Conservation (phyloP, 2,888 invertebrate genomes). For the Zygogramma bicolorata region DNA sequence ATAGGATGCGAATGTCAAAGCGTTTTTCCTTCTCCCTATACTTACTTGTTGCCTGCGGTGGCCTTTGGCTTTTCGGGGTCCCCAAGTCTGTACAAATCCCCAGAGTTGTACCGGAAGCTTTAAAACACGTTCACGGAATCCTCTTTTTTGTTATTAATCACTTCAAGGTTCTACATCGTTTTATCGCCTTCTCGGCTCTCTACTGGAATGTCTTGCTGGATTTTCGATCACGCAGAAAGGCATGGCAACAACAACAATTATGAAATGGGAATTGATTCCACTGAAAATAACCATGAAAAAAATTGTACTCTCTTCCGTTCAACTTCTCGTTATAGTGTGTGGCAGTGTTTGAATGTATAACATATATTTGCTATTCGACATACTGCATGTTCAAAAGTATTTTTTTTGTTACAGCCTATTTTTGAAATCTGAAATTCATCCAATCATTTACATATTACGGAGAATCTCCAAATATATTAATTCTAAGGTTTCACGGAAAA, state of each 20-base stretch:
- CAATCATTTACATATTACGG: too few relatives aligned
- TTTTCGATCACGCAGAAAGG: background rate
- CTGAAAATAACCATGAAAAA: too few relatives aligned
- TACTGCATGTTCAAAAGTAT: too few relatives aligned
- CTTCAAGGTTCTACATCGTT: conserved; percentile 51
- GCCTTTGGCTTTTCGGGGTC: conserved; percentile 56
- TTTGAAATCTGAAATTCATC: too few relatives aligned
- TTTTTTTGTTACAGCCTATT: too few relatives aligned
- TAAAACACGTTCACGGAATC: conserved; percentile 59
- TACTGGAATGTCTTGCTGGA: background rate
- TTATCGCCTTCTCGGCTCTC: conserved; percentile 44
- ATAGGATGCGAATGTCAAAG: conserved; percentile 61
- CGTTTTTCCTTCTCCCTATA: conserved; percentile 57
- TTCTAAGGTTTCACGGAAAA: too few relatives aligned
- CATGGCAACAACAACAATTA: background rate
- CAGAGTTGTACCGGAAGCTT: conserved; percentile 59
- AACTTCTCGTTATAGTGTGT: too few relatives aligned
- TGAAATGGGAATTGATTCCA: background rate
- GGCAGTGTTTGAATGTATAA: too few relatives aligned
- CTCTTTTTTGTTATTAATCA: conserved; percentile 60
- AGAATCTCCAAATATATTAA: too few relatives aligned
- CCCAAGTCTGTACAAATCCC: conserved; percentile 57
- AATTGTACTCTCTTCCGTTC: too few relatives aligned
- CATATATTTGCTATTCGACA: too few relatives aligned
- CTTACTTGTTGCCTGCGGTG: conserved; percentile 64